Evolutionary conservation across 2,113 vertebrate genomes (phyloP).

Genomic region (Myanophis thanlyinensis): DNA sequence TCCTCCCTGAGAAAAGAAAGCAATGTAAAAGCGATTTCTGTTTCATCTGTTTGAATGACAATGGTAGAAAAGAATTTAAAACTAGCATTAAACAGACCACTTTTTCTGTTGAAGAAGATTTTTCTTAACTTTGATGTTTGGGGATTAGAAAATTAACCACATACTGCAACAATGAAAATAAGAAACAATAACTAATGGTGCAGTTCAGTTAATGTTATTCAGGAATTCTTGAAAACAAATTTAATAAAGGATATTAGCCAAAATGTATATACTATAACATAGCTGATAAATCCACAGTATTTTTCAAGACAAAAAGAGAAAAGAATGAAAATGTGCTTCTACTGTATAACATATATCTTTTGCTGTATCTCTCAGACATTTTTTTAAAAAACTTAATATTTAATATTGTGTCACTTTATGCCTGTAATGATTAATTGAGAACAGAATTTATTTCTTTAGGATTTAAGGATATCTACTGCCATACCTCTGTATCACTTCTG

Average conservation of each 20-base stretch:
- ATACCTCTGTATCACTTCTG: background rate
- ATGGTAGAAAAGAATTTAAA: background rate
- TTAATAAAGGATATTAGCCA: background rate
- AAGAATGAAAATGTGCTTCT: background rate
- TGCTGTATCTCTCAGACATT: background rate
- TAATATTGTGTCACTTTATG: background rate
- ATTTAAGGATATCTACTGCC: background rate
- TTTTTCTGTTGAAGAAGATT: background rate
- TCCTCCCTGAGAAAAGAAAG: background rate
- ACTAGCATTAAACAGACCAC: background rate
- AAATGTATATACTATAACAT: background rate
- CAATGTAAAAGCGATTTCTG: background rate
- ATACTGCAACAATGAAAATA: constrained; percentile 38
- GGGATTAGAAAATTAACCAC: background rate
- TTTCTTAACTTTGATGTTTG: background rate
- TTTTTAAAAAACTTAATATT: background rate
- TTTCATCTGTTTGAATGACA: background rate
- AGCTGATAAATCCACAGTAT: background rate
- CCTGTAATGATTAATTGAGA: background rate
- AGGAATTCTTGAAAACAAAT: background rate
- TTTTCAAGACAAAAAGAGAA: background rate
- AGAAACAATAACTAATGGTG: constrained; percentile 17
- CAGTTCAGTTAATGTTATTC: constrained; percentile 19
- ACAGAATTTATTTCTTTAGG: background rate
- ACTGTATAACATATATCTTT: background rate